phyloP scores from a whole-genome alignment of 2,113 vertebrate species.

The Copsychus sechellarum region DNA sequence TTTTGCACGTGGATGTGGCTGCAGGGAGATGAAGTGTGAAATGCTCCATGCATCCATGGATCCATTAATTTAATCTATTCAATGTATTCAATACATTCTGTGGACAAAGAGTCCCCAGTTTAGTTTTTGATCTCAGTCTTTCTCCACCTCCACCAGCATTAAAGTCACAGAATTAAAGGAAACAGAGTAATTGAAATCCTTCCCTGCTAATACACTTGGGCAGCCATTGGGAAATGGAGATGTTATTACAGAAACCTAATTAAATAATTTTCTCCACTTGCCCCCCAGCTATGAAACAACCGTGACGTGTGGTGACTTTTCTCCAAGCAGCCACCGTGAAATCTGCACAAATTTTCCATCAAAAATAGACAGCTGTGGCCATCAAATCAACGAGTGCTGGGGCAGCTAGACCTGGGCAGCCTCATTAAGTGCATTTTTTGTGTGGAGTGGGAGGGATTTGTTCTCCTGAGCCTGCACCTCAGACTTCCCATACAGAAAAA shows the following conservation, averaged over 20 bases:
- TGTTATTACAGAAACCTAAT: conserved; percentile 59
- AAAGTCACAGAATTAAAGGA: not conserved
- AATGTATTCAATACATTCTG: accelerated
- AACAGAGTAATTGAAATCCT: not conserved
- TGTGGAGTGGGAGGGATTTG: not conserved
- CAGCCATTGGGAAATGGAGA: conserved; percentile 31
- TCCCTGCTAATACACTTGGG: not conserved
- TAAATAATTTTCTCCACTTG: conserved; percentile 40
- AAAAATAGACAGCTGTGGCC: conserved; percentile 26
- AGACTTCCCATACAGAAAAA: not conserved
- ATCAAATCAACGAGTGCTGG: not conserved
- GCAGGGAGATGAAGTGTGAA: not conserved
- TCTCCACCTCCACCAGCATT: not conserved
- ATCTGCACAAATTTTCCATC: conserved; percentile 52
- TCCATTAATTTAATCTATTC: not conserved
- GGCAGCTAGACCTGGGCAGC: not conserved
- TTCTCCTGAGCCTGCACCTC: not conserved
- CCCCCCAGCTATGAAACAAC: not conserved
- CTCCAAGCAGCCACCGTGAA: conserved; percentile 58
- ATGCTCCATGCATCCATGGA: not conserved
- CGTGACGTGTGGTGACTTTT: conserved; percentile 37
- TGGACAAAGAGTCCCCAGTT: not conserved
- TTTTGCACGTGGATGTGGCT: not conserved
- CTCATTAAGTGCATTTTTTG: conserved; percentile 27
- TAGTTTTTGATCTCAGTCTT: not conserved